Base-by-base conservation (phyloP, 2,113 vertebrate species). In the Xerus inauris region DNA sequence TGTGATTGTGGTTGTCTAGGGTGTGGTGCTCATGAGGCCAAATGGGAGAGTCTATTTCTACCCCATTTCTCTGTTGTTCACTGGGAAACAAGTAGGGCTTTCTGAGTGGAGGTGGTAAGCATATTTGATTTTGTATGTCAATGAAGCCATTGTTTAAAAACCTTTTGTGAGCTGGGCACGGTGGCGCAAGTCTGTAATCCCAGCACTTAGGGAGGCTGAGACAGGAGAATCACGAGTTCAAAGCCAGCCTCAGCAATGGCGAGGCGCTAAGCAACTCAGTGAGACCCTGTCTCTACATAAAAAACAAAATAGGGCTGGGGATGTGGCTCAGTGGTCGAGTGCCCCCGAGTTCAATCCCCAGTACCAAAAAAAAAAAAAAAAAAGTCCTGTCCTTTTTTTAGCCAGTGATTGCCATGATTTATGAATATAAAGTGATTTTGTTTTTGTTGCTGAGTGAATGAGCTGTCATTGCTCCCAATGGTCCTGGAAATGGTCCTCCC, bases 91-190 rank as follows among this genome's bases (percentile, higher is more conserved):
- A 13, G 40, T 9, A 0, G 1, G 4, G 17, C 67, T 73, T 79
- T 38, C 22, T 49, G 54, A 40, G 45, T 54, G n/a, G 9, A 40
- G 4, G 14, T 38, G 6, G 6, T 76, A 38, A 72, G 13, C 13
- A n/a, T 51, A 40, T 81, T 95, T 93, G 35, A 88, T 67, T 97
- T 87, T 94, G 17, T n/a, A 26, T 59, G 47, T 30, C 65, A 79
- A 10, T 42, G 47, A 87, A 65, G 30, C 54, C 28, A 91, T 38
- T 47, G 10, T 67, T 67, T 73, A 11, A 71, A 94, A 86, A 32
- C 8, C 42, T 49, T 81, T 75, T 54, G 30, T n/a, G n/a, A n/a
- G n/a, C n/a, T n/a, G n/a, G n/a, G n/a, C n/a, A n/a, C n/a, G n/a
- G n/a, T n/a, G n/a, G n/a, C n/a, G n/a, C n/a, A n/a, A n/a, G n/a